Conservation (phyloP, 2,888 invertebrate genomes). For the Villa cingulata region DNA sequence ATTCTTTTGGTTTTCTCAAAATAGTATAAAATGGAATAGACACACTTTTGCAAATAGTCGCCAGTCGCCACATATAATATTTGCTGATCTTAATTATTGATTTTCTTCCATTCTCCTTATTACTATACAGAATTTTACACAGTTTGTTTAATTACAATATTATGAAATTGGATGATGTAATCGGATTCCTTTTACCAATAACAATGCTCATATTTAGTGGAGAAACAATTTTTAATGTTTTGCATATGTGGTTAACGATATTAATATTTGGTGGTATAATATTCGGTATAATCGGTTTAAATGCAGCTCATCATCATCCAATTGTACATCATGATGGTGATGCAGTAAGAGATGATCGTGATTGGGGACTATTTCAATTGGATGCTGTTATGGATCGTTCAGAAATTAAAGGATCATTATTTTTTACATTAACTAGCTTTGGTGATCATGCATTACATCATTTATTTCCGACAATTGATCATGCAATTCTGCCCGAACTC, state of each 20-base stretch:
- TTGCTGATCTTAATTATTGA: no score
- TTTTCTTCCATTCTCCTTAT: no score
- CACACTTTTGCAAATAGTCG: no score
- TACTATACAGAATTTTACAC: background rate
- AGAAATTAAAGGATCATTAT: constrained; percentile 50
- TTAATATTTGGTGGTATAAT: constrained; percentile 43
- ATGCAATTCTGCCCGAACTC: constrained; percentile 51
- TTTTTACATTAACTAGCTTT: constrained; percentile 55
- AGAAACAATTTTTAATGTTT: constrained; percentile 18
- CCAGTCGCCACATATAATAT: no score
- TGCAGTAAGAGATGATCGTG: constrained; percentile 39
- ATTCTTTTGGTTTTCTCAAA: no score
- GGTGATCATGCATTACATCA: constrained; percentile 71
- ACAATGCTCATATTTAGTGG: constrained; percentile 34
- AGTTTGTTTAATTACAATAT: constrained; percentile 17
- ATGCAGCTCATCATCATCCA: constrained; percentile 69
- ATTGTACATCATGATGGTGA: constrained; percentile 69
- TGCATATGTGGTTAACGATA: constrained; percentile 42
- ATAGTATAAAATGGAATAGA: no score
- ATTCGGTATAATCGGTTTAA: constrained; percentile 51
- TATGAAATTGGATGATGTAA: constrained; percentile 33
- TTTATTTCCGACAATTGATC: constrained; percentile 67
- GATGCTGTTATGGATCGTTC: constrained; percentile 59
- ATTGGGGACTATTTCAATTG: constrained; percentile 67
- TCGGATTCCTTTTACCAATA: constrained; percentile 35